Base-by-base conservation (phyloP, 1,140 invertebrate genomes). In the Colletes latitarsis region DNA sequence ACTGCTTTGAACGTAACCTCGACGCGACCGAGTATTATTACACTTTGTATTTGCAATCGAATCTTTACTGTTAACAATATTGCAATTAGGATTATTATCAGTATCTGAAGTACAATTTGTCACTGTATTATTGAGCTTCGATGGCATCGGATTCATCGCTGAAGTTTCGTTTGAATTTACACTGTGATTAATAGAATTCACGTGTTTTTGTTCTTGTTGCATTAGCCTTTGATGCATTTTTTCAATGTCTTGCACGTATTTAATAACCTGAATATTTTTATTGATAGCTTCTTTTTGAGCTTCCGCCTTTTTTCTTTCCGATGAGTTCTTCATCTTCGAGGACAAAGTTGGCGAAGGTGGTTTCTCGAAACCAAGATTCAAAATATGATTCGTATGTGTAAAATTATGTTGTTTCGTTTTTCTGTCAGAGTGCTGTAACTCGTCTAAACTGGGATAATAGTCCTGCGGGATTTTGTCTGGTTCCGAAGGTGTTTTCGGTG, bases 401-500 rank as follows among this genome's bases (percentile, higher is more conserved):
- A 88, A 90, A 43, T 84, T 90, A 43, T 91, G 89, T 58, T 90
- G 89, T 17, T 86, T 88, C 41, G 86, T 71, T 76, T 92, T 91
- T 15, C 88, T 88, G 62, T 93, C 92, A 0, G 89, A 87, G 10
- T 93, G 92, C 53, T 93, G 92, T 21, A 90, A 79, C 55, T 93
- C 93, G 46, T 93, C 92, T 30, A 93, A 80, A 72, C 92, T 93
- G 1, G 93, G 93, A 80, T 93, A 93, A 77, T 93, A 92, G 68
- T 93, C 92, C 80, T 91, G 78, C 69, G 87, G 83, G 68, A 88
- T 83, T 85, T 93, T 89, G 21, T 91, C 89, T 30, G 88, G 84
- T 63, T 92, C 91, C 8, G 89, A 89, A 9, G 86, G 78, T 0
- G 90, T 84, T 78, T 93, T 89, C 17, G 85, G 82, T 15, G 87